Base-by-base conservation (phyloP, 2,888 invertebrate genomes). In the Rosalia funebris region DNA sequence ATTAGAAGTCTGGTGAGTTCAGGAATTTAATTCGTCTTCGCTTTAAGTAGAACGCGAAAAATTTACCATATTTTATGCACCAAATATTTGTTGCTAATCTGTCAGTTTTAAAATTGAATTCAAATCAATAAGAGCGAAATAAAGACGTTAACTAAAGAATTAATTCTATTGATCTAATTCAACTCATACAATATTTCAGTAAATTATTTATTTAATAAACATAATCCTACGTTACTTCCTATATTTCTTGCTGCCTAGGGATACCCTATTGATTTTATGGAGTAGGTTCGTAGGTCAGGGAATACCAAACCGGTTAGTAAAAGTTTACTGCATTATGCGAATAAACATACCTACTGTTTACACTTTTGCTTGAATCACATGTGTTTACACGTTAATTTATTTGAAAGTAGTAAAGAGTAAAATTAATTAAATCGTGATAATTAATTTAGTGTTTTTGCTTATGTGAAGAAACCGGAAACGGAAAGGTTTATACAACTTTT, bases 1-100 rank as follows among this genome's bases (percentile, higher is more conserved):
- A 69, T 72, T 37, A 72, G 77, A 60, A 86, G 86, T 77, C 82
- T 86, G 81, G 87, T 87, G 76, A 85, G 86, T 84, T 20, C 0
- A 9, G 12, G 64, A 34, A 46, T 41, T 41, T 9, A 7, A n/a
- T n/a, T n/a, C n/a, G n/a, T n/a, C n/a, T n/a, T n/a, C n/a, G n/a
- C n/a, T n/a, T n/a, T n/a, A n/a, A n/a, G n/a, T n/a, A n/a, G n/a
- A n/a, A n/a, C n/a, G n/a, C n/a, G n/a, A n/a, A n/a, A n/a, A n/a
- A n/a, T n/a, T n/a, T n/a, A n/a, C n/a, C n/a, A n/a, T n/a, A n/a
- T n/a, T n/a, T n/a, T n/a, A n/a, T n/a, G n/a, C n/a, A n/a, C n/a
- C n/a, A n/a, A n/a, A n/a, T n/a, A n/a, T n/a, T n/a, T n/a, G n/a
- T n/a, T n/a, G n/a, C n/a, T n/a, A n/a, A n/a, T n/a, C n/a, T n/a